phyloP scores from a whole-genome alignment of 2,113 vertebrate species.

The Myocastor coypus region DNA sequence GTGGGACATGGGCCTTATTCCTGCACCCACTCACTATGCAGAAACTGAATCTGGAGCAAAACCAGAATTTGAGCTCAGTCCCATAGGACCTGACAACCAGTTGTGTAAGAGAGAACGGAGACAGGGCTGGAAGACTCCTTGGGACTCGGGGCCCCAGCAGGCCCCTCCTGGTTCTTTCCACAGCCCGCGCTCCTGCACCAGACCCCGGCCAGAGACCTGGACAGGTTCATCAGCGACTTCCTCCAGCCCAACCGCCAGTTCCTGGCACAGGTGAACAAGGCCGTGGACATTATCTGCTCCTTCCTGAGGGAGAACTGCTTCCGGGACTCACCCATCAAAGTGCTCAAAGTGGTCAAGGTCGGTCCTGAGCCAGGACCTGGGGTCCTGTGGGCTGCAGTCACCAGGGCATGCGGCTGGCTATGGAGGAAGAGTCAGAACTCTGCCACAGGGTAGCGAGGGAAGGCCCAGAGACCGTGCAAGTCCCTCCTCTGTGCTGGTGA shows the following conservation, averaged over 20 bases:
- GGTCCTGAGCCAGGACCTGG: background rate
- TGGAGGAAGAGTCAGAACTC: background rate
- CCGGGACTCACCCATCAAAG: slow-evolving; percentile 24
- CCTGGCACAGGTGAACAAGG: background rate
- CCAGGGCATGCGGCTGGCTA: background rate
- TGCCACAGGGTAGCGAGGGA: background rate
- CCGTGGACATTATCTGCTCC: slow-evolving; percentile 38
- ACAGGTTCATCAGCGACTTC: slow-evolving; percentile 64
- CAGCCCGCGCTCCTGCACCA: slow-evolving; percentile 57
- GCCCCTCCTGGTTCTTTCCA: background rate
- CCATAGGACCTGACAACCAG: background rate
- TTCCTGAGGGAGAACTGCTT: slow-evolving; percentile 77
- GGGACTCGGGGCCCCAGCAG: background rate
- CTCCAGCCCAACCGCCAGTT: slow-evolving; percentile 69
- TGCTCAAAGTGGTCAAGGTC: slow-evolving; percentile 79
- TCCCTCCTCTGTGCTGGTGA: background rate
- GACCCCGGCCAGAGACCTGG: slow-evolving; percentile 33
- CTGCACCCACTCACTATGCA: background rate
- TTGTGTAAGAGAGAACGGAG: background rate
- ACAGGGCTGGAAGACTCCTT: rapidly evolving
- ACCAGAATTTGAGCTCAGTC: background rate
- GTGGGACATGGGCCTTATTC: background rate
- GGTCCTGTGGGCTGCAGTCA: background rate
- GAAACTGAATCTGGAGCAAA: background rate
- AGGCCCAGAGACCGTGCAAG: background rate